Conservation (phyloP, 2,888 invertebrate genomes). For the Scelioninae gen. 2 region DNA sequence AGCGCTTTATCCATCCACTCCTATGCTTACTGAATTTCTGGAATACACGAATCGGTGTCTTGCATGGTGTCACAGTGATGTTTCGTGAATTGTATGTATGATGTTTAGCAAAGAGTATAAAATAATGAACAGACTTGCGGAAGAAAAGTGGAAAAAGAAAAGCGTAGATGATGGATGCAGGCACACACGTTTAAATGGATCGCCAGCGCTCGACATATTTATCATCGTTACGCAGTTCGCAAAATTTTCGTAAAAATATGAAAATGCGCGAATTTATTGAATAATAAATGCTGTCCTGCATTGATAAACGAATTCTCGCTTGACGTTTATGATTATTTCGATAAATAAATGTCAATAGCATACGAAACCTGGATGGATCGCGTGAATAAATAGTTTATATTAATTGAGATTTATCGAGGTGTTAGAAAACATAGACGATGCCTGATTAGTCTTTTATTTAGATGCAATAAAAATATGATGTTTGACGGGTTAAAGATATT, state of each 20-base stretch:
- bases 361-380: neutral
- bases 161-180: slow-evolving; percentile 55
- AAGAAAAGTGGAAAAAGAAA: slow-evolving; percentile 51
- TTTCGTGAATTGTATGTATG: slow-evolving; percentile 42
- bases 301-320: slow-evolving; percentile 24
- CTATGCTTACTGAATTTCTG: no score
- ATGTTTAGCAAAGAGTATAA: slow-evolving; percentile 43
- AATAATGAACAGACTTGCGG: slow-evolving; percentile 54
- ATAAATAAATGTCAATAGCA: slow-evolving; percentile 35
- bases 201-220: slow-evolving; percentile 46
- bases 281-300: slow-evolving; percentile 32
- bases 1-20: no score
- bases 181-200: slow-evolving; percentile 59
- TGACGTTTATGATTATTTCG: slow-evolving; percentile 38
- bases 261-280: slow-evolving; percentile 52
- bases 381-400: slow-evolving; percentile 15
- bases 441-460: no score
- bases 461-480: no score
- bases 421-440: no score
- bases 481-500: no score
- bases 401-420: slow-evolving; percentile 35
- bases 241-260: slow-evolving; percentile 47
- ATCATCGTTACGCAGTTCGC: slow-evolving; percentile 52
- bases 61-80: slow-evolving; percentile 12
- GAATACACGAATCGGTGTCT: slow-evolving; percentile 24